phyloP scores from a whole-genome alignment of 2,797 vertebrate species.

The Peromyscus melanophrys region DNA sequence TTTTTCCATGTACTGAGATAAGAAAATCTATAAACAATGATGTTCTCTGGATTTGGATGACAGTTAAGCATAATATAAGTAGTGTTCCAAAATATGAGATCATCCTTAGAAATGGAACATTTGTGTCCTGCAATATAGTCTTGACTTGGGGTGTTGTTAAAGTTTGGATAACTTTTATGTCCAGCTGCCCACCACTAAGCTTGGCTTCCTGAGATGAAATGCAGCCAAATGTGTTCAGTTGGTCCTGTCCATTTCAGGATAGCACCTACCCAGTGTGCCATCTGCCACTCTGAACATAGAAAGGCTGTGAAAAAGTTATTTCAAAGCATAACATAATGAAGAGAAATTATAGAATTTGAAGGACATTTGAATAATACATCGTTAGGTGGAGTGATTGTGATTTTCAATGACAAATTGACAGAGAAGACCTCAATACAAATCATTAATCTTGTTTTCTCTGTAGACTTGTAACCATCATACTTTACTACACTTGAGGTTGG shows the following conservation, averaged over 20 bases:
- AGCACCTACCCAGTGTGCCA: slow-evolving; percentile 70
- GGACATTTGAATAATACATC: not conserved
- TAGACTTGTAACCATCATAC: not conserved
- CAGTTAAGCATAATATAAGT: not conserved
- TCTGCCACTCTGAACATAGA: slow-evolving; percentile 67
- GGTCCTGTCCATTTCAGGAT: slow-evolving; percentile 70
- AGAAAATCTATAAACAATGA: not conserved
- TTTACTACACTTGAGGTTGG: not conserved
- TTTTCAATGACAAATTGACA: not conserved
- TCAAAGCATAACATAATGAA: not conserved
- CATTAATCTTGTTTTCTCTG: not conserved
- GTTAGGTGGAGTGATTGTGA: not conserved
- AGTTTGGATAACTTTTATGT: slow-evolving; percentile 69
- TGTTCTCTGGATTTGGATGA: not conserved
- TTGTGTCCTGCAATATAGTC: slow-evolving; percentile 44
- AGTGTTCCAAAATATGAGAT: not conserved
- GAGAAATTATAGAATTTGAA: not conserved
- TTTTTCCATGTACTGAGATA: not conserved
- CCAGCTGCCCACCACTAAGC: slow-evolving; percentile 66
- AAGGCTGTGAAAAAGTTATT: slow-evolving; percentile 55
- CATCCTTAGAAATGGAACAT: slow-evolving; percentile 31
- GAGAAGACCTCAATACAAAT: not conserved
- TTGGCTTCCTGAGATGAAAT: slow-evolving; percentile 63
- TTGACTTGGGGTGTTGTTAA: slow-evolving; percentile 1
- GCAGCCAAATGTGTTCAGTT: slow-evolving; percentile 76